Evolutionary conservation across 2,888 invertebrate genomes (phyloP).

Genomic region (Frankliniella intonsa): DNA sequence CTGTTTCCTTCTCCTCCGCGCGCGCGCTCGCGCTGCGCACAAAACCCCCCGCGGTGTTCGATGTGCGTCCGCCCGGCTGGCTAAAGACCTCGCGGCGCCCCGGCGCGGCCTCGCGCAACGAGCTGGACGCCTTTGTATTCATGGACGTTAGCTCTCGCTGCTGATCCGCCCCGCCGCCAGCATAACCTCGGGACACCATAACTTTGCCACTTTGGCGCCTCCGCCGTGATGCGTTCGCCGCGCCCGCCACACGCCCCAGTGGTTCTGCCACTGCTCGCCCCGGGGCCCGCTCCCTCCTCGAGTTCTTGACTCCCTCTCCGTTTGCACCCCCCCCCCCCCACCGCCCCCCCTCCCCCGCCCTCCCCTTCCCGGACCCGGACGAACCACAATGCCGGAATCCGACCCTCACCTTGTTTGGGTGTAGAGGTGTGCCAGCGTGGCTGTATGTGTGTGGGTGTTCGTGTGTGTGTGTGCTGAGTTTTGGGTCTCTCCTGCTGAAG

Average conservation of each 20-base stretch:
- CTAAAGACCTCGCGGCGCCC: too few species aligned
- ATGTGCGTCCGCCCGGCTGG: neutral
- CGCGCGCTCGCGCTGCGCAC: too few species aligned
- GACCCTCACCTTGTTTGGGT: too few species aligned
- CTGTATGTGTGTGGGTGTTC: too few species aligned
- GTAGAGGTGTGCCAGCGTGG: too few species aligned
- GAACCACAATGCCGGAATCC: neutral
- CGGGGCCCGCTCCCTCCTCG: neutral
- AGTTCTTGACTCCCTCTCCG: neutral
- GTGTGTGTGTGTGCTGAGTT: too few species aligned
- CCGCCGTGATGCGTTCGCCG: neutral
- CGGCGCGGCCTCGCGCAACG: neutral
- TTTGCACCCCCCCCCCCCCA: neutral
- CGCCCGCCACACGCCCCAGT: neutral
- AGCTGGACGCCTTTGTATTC: neutral
- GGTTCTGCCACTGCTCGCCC: neutral
- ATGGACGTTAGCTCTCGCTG: neutral
- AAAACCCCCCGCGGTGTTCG: neutral
- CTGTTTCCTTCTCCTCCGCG: too few species aligned
- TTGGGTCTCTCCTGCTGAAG: too few species aligned
- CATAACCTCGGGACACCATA: constrained; percentile 14
- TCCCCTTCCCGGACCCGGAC: neutral
- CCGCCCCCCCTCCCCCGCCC: neutral
- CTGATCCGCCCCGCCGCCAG: neutral
- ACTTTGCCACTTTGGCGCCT: constrained; percentile 19